A percentile compares a stretch with the other conserved stretches of the same genome.
These are phyloP conservation scores for Myzus persicae DNA, from an alignment of 1,140 invertebrate species.

Conservation along the genomic window DNA sequence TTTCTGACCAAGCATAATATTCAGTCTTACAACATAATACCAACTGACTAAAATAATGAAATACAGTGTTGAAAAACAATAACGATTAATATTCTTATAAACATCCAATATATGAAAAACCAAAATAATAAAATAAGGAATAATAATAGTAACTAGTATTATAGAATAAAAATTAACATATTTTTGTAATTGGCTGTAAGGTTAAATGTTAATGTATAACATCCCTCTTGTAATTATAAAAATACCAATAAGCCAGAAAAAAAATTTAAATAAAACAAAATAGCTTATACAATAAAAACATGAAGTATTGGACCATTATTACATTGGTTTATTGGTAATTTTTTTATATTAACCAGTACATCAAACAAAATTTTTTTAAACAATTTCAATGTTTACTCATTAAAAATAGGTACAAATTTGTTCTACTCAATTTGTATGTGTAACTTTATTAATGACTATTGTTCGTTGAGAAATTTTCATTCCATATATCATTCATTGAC, in stretches of 20 bases:
- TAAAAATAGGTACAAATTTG: slow-evolving; percentile 45
- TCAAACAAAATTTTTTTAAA: slow-evolving; percentile 7
- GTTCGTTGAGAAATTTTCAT: slow-evolving; percentile 26
- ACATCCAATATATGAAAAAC: slow-evolving; percentile 2
- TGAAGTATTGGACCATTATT: neutral
- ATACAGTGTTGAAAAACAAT: slow-evolving; percentile 23
- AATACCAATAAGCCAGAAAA: slow-evolving; percentile 35
- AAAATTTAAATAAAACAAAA: neutral
- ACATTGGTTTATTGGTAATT: slow-evolving; percentile 12
- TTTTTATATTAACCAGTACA: slow-evolving; percentile 9
- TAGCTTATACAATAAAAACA: neutral
- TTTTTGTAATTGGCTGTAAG: neutral
- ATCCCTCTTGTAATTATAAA: neutral
- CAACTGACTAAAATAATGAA: slow-evolving; percentile 25
- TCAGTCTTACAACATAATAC: slow-evolving; percentile 44
- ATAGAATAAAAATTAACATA: neutral
- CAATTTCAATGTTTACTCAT: neutral
- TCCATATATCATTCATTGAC: slow-evolving; percentile 83
- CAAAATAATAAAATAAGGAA: neutral
- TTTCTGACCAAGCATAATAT: slow-evolving; percentile 27
- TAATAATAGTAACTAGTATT: neutral
- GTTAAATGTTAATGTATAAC: neutral
- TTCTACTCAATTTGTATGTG: slow-evolving; percentile 19
- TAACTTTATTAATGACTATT: slow-evolving; percentile 25
- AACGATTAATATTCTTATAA: slow-evolving; percentile 18